Percentiles rank a stretch among this genome's conserved stretches.
These are phyloP conservation scores for Trissolcus japonicus DNA, from an alignment of 2,888 invertebrate species.

Conservation along the genomic window DNA sequence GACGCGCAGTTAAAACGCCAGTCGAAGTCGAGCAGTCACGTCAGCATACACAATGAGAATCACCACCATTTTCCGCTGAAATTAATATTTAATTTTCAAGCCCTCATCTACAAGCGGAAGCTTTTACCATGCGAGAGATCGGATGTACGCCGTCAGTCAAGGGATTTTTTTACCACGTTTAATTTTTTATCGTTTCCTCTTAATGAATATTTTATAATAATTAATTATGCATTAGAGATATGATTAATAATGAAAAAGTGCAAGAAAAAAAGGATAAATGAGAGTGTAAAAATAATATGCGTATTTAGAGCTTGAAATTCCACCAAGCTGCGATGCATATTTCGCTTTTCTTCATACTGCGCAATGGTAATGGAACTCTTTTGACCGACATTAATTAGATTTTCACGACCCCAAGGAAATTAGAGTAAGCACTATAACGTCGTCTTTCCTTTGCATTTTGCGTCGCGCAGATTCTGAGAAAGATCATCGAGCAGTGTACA, in stretches of 20 bases:
- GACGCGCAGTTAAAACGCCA: slow-evolving; percentile 41
- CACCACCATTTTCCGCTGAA: slow-evolving; percentile 61
- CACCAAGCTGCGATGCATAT: slow-evolving; percentile 26
- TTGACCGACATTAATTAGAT: slow-evolving; percentile 61
- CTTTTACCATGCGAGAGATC: slow-evolving; percentile 57
- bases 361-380: slow-evolving; percentile 54
- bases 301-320: slow-evolving; percentile 13
- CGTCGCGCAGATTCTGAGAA: slow-evolving; percentile 54
- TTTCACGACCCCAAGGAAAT: slow-evolving; percentile 59
- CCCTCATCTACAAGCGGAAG: slow-evolving; percentile 66
- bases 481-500: slow-evolving; percentile 56
- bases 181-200: slow-evolving; percentile 11
- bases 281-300: slow-evolving; percentile 19
- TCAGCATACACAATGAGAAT: slow-evolving; percentile 66
- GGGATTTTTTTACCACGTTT: background rate
- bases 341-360: slow-evolving; percentile 23
- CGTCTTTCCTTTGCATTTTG: slow-evolving; percentile 57
- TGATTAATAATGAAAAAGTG: background rate
- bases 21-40: slow-evolving; percentile 46
- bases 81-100: slow-evolving; percentile 73
- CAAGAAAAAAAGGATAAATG: slow-evolving; percentile 6
- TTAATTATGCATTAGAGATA: background rate
- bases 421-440: slow-evolving; percentile 51
- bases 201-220: slow-evolving; percentile 5
- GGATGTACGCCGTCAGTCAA: slow-evolving; percentile 20